Percentiles rank a stretch among this genome's conserved stretches.
Evolutionary conservation across 92 coral and sea anemone species (phyloP).

Genomic region (Parazoanthus swiftii): DNA sequence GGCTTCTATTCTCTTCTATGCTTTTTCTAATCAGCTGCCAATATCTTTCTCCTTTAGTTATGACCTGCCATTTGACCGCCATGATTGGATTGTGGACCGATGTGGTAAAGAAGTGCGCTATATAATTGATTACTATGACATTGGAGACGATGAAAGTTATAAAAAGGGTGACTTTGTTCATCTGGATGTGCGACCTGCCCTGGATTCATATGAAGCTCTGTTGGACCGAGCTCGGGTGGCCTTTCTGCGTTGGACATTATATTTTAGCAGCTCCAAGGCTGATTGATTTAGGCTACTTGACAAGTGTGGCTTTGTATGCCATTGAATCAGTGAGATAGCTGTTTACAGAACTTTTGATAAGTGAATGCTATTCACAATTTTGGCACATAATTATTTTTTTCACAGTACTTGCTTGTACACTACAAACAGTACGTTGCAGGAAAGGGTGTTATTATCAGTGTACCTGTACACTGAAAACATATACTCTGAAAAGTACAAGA

Average conservation of each 20-base stretch:
- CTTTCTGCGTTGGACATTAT: constrained; percentile 84
- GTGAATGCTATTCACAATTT: no score
- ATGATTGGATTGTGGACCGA: constrained; percentile 96
- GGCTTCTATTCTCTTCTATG: no score
- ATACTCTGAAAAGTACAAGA: no score
- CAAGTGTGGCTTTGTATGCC: background rate
- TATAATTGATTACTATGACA: constrained; percentile 94
- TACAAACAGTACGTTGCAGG: no score
- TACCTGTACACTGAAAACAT: no score
- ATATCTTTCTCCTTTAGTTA: constrained; percentile 55
- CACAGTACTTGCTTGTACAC: no score
- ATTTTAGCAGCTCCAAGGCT: constrained; percentile 69
- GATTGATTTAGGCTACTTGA: constrained; percentile 25
- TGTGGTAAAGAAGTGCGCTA: constrained; percentile 92
- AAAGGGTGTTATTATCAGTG: background rate
- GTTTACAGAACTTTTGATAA: background rate
- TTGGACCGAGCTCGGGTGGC: constrained; percentile 91
- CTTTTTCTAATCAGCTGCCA: background rate
- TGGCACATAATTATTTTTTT: no score
- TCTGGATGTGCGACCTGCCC: constrained; percentile 95
- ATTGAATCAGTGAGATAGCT: background rate
- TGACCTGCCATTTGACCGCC: constrained; percentile 97
- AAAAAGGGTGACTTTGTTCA: constrained; percentile 91
- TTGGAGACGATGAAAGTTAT: constrained; percentile 92
- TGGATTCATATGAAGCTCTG: constrained; percentile 88